Base-by-base conservation (phyloP, 2,888 invertebrate species). In the Trissolcus japonicus region DNA sequence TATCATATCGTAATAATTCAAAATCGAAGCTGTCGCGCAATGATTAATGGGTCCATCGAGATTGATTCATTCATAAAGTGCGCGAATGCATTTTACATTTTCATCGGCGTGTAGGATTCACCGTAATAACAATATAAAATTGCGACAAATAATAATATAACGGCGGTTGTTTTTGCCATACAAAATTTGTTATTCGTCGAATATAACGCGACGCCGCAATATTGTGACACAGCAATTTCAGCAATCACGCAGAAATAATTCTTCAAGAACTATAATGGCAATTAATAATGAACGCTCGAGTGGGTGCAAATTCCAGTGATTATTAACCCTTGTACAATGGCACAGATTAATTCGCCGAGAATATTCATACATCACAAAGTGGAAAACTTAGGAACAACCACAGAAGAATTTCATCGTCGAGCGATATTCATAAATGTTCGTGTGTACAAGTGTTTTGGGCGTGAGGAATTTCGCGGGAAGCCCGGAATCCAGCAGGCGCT, bases 331-430 rank as follows among this genome's bases (percentile, higher is more conserved):
- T 53, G 4, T 25, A 19, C 14, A 21, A 3, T 43, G 9, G 50
- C 59, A 40, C 35, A 63, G 54, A 77, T 73, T 72, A 78, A 75
- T 71, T 59, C 61, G 55, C 16, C 67, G 67, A 56, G 66, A 66
- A 78, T 65, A 75, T 72, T 78, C 65, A 75, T 75, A 67, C 51
- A 72, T 78, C 66, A 72, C 67, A 72, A 74, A 74, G 68, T 68
- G 71, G 63, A 71, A 78, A 78, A 76, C 61, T 75, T 78, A 46
- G 16, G 41, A 66, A 73, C 67, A 71, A 75, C 19, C 59, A 6
- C 54, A 53, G 63, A 78, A 75, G 75, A 75, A 79, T 79, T 72
- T 68, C 48, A 29, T 40, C 65, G 66, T 46, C 29, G n/a, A 9
- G 29, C 61, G 51, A 71, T 69, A 78, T 75, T 78, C 75, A 78